Evolutionary conservation across 2,888 invertebrate genomes (phyloP).

Genomic region (Callinectes sapidus): DNA sequence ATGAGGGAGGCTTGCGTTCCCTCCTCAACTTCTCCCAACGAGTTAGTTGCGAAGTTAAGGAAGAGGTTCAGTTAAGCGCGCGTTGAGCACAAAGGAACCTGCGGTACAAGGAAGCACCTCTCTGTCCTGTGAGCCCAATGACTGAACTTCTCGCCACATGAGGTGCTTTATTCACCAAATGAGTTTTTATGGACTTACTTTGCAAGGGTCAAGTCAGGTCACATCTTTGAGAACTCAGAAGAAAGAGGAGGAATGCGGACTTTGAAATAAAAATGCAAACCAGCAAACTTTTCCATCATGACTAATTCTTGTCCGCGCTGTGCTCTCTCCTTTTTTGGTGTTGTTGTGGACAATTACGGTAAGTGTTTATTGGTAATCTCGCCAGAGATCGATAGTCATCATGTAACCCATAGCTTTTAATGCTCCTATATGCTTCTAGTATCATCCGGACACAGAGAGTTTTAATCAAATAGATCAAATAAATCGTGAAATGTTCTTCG

Average conservation of each 20-base stretch:
- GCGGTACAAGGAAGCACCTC: neutral
- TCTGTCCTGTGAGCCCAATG: neutral
- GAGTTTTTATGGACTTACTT: neutral
- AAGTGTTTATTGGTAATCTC: neutral
- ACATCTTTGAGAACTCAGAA: neutral
- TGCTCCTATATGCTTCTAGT: no score
- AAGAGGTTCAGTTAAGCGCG: neutral
- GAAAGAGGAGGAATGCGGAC: neutral
- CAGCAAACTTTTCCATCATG: neutral
- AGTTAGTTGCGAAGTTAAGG: conserved; percentile 12
- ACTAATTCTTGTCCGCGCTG: neutral
- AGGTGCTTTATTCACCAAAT: neutral
- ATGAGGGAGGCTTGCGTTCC: neutral
- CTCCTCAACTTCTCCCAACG: neutral
- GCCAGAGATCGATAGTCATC: neutral
- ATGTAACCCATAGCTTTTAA: neutral
- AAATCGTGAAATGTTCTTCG: neutral
- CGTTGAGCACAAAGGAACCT: neutral
- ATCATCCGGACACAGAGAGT: neutral
- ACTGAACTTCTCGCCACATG: neutral
- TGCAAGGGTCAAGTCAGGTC: neutral
- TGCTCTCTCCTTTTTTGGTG: neutral
- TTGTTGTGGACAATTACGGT: neutral
- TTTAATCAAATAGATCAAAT: neutral
- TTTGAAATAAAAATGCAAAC: neutral